Base-by-base conservation (phyloP, 2,113 vertebrate genomes). In the Struthio camelus region DNA sequence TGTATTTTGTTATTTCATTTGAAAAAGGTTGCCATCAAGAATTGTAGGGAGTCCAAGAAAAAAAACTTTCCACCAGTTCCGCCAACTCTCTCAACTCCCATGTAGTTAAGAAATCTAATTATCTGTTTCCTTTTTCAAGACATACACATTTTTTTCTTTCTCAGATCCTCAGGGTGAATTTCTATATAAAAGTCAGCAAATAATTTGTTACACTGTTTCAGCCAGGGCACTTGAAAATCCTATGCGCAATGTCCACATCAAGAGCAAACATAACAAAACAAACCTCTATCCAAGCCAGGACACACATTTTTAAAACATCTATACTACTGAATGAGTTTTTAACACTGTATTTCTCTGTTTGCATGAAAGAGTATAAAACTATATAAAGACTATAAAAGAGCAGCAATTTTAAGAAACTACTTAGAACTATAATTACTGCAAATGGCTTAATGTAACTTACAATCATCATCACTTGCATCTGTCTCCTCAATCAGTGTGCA, bases 401-500 rank as follows among this genome's bases (percentile, higher is more conserved):
- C 80, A 86, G 23, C n/a, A 61, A 59, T 87, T 96, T 77, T 75
- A 86, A 85, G 76, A 95, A 87, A 75, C 38, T 61, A 71, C n/a
- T 82, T 77, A 48, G 92, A 85, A 86, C 66, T 80, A 72, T 65
- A 92, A 83, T 83, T 97, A 93, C 46, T 84, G 59, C 70, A 96
- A 96, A 92, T 64, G 81, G 56, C 8, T 79, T 72, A 93, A 93
- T 38, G 58, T 82, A 94, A 99, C 99, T 99, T 98, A 99, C 99
- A 96, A 44, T 99, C 99, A 89, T 99, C 99, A 2, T 99, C 99
- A 54, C 96, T 98, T 17, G 97, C 96, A 5, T 99, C 99, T 9
- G 99, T 97, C 93, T 99, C 99, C 91, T 99, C 99, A 3, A 99
- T 98, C 94, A 99, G 96, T 1, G 99, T 99, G 96, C 99, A 99